Evolutionary conservation across 2,797 vertebrate genomes (phyloP).

Genomic region (Muscicapa comitata): DNA sequence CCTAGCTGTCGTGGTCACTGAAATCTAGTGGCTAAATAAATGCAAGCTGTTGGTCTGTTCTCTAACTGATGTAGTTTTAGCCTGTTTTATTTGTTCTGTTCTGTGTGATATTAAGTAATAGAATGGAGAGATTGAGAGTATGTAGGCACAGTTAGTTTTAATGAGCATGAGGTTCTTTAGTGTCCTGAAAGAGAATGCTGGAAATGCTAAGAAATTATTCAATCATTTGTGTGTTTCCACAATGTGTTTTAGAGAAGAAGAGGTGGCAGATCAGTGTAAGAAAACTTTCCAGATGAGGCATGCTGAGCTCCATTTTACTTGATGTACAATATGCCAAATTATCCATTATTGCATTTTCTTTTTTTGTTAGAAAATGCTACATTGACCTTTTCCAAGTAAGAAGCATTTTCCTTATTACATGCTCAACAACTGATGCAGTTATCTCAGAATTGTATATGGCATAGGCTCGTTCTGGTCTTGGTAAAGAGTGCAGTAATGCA

Average conservation of each 20-base stretch:
- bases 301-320: neutral
- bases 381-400: neutral
- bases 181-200: neutral
- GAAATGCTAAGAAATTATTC: neutral
- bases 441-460: neutral
- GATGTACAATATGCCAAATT: neutral
- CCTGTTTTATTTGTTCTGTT: neutral
- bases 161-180: neutral
- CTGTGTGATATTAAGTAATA: neutral
- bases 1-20: neutral
- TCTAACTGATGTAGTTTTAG: neutral
- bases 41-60: neutral
- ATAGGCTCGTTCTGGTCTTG: neutral
- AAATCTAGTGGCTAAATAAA: neutral
- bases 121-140: neutral
- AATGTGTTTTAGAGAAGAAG: neutral
- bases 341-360: neutral
- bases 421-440: neutral
- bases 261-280: neutral
- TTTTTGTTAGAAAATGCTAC: neutral
- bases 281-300: neutral
- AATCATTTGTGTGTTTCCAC: neutral
- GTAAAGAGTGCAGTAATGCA: neutral
- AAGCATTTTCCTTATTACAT: neutral
- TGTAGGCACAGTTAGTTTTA: neutral